Evolutionary conservation across 2,888 invertebrate species (phyloP), one percentile per base, ranked within the genome.

Genomic region (Aphidoletes aphidimyza): DNA sequence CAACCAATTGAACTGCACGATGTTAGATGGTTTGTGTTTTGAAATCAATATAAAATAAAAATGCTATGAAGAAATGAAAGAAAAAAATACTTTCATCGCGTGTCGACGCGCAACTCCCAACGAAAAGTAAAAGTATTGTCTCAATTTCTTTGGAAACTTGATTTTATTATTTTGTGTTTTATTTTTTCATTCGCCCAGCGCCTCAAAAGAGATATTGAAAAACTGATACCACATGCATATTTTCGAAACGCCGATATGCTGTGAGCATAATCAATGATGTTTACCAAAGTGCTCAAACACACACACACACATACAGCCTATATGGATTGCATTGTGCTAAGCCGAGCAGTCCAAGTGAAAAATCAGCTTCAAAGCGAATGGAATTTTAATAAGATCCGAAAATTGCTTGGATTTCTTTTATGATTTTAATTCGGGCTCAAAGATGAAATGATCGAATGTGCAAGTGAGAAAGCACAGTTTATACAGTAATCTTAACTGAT

Each of bases 121-220:
- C 81, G 69, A 81, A 81, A 81, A 81, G 81, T 81, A 81, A 81
- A 81, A 81, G 81, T 81, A 37, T 81, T 81, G 81, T 81, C 81
- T 81, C 81, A 37, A 37, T 81, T 81, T 81, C 81, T 81, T 81
- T 81, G 8, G 37, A 81, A 81, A 81, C 81, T 37, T 81, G 81
- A 37, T 81, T 81, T 78, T 34, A 78, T 78, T 78, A 34, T 78
- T 3, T 78, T 47, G 47, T 47, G 47, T 54, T 5, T 54, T 54
- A 5, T 26, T 54, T 54, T 54, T 22, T 26, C 22, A 8, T 54
- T 54, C n/a, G 54, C 54, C 54, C 54, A 54, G 54, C 22, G 47
- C 47, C 5, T 47, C 19, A 17, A 14, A 47, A 14, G 8, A 17
- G 9, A 17, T 47, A 47, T 47, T 47, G 47, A 47, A 47, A 39